A percentile compares a stretch with the other conserved stretches of the same genome.
Evolutionary conservation across 2,797 vertebrate species (phyloP).

Genomic region (Threskiornis aethiopicus): DNA sequence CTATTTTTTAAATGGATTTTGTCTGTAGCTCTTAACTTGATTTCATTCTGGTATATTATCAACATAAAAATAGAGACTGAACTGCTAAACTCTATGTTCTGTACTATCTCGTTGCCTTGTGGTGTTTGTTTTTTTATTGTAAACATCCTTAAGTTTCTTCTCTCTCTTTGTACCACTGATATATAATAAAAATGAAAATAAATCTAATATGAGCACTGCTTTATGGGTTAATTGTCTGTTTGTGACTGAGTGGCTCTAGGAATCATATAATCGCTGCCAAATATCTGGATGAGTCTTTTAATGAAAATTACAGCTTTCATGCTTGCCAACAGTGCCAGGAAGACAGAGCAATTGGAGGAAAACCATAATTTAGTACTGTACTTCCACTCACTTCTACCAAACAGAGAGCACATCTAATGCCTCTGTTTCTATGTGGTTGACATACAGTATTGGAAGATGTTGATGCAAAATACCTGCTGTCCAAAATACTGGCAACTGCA

Average conservation of each 20-base stretch:
- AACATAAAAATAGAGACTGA: neutral
- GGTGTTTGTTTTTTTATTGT: neutral
- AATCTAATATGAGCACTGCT: neutral
- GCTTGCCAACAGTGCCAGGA: slow-evolving; percentile 5
- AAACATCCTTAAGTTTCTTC: neutral
- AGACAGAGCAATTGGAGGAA: slow-evolving; percentile 23
- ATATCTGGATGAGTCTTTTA: slow-evolving; percentile 61
- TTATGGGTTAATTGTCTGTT: slow-evolving; percentile 62
- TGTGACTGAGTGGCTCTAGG: slow-evolving; percentile 38
- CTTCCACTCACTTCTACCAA: neutral
- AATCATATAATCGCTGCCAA: slow-evolving; percentile 48
- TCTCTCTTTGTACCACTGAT: neutral
- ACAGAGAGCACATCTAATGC: neutral
- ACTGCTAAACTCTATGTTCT: neutral
- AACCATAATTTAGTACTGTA: slow-evolving; percentile 28
- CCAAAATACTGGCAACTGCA: neutral
- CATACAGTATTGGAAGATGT: neutral
- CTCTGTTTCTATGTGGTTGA: neutral
- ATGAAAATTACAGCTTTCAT: slow-evolving; percentile 72
- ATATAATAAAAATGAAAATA: slow-evolving; percentile 28
- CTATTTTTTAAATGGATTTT: neutral
- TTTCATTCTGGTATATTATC: neutral
- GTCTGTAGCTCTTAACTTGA: neutral
- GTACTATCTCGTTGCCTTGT: neutral
- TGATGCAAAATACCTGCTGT: neutral